Conservation (phyloP, 1,140 invertebrate genomes). For the Muscidifurax raptorellus region DNA sequence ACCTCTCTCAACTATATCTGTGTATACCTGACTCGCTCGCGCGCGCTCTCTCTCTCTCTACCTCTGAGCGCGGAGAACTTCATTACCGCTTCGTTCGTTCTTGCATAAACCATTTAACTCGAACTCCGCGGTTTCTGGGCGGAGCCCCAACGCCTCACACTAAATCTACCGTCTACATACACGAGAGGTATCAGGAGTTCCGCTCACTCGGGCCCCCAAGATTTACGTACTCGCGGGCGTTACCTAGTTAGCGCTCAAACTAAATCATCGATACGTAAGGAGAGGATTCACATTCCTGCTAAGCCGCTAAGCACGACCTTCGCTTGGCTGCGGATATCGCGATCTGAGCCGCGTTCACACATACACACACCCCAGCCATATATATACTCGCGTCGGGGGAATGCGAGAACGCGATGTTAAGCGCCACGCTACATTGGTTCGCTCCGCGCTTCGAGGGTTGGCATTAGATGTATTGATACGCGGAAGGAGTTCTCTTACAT, state of each 20-base stretch:
- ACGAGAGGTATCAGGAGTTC: neutral
- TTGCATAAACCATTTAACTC: slow-evolving; percentile 76
- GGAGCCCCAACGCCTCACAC: slow-evolving; percentile 69
- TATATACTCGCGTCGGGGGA: neutral
- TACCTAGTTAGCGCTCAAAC: slow-evolving; percentile 49
- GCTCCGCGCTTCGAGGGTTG: neutral
- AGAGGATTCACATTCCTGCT: slow-evolving; percentile 39
- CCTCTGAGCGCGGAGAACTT: slow-evolving; percentile 67
- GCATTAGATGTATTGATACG: neutral
- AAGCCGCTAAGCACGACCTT: slow-evolving; percentile 67
- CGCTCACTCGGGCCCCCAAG: slow-evolving; percentile 17
- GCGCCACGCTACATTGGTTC: slow-evolving; percentile 11
- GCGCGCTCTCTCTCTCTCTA: no score
- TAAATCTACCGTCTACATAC: slow-evolving; percentile 63
- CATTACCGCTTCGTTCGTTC: slow-evolving; percentile 74
- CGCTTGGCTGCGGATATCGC: slow-evolving; percentile 57
- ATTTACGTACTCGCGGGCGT: slow-evolving; percentile 54
- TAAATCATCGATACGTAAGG: slow-evolving; percentile 50
- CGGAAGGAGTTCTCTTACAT: neutral
- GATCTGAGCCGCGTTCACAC: neutral
- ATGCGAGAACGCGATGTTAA: neutral
- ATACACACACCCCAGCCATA: no score
- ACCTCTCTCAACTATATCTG: neutral
- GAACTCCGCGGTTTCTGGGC: slow-evolving; percentile 73
- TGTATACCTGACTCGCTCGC: neutral